Evolutionary conservation across 1,140 invertebrate genomes (phyloP).

Genomic region (Eupristina koningsbergeri): DNA sequence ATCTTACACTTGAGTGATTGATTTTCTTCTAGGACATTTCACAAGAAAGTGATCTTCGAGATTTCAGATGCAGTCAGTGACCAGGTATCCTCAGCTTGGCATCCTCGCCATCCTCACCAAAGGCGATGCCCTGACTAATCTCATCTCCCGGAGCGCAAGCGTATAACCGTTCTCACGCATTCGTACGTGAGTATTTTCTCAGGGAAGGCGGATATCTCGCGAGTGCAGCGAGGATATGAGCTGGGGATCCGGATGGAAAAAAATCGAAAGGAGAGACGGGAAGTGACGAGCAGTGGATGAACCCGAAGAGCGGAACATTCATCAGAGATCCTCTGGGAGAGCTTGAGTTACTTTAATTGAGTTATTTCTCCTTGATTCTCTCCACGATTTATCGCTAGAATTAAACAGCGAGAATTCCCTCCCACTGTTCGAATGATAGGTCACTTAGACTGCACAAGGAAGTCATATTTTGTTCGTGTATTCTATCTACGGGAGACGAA

Average conservation of each 20-base stretch:
- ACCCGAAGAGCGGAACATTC: not conserved
- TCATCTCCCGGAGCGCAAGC: not conserved
- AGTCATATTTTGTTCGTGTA: not conserved
- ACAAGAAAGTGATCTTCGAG: not conserved
- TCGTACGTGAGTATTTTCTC: conserved; percentile 40
- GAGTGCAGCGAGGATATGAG: not conserved
- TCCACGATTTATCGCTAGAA: not conserved
- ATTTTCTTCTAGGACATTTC: not conserved
- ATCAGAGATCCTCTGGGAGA: not conserved
- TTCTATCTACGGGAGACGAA: not conserved
- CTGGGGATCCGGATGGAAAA: not conserved
- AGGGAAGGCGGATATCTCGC: conserved; percentile 6
- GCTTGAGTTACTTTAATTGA: not conserved
- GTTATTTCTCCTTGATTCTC: not conserved
- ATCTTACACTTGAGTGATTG: not conserved
- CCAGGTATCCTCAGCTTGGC: not conserved
- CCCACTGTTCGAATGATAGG: not conserved
- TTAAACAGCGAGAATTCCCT: not conserved
- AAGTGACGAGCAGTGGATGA: conserved; percentile 2
- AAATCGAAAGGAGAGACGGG: not conserved
- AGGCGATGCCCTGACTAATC: not conserved
- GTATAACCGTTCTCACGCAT: conserved; percentile 23
- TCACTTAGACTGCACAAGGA: not conserved
- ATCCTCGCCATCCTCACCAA: not conserved
- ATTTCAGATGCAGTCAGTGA: not conserved